Conservation (phyloP, 1,140 invertebrate species). For the Campodea augens region DNA sequence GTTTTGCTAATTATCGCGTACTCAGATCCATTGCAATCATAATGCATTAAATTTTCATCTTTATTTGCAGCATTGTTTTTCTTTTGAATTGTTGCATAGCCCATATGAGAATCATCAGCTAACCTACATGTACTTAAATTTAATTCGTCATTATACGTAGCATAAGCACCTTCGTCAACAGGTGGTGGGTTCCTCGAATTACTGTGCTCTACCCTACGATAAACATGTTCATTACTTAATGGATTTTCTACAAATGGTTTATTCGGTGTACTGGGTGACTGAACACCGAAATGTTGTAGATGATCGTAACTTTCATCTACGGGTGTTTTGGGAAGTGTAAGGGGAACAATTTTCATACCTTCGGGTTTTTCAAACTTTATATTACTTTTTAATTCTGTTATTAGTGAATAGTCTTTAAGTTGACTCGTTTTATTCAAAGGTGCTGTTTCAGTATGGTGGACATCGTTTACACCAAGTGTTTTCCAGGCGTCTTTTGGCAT, state of each 20-base stretch:
- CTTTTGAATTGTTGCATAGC: not conserved
- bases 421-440: too few species aligned
- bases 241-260: not conserved
- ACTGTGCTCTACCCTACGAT: not conserved
- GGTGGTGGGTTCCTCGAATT: not conserved
- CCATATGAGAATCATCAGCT: not conserved
- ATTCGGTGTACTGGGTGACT: not conserved
- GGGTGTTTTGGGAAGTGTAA: not conserved
- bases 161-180: not conserved
- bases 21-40: not conserved
- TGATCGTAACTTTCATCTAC: not conserved
- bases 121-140: not conserved
- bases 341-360: not conserved
- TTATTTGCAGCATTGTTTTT: not conserved
- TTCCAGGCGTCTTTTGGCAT: slow-evolving; percentile 52
- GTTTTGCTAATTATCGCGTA: not conserved
- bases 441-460: too few species aligned
- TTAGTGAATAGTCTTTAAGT: too few species aligned
- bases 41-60: not conserved
- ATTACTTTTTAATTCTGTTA: too few species aligned
- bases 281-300: not conserved
- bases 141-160: not conserved
- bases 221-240: not conserved
- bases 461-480: slow-evolving; percentile 47
- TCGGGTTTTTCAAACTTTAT: not conserved